These are phyloP conservation scores for Sphaeridia pumilis DNA, from an alignment of 2,888 invertebrate genomes.

Conservation along the genomic window DNA sequence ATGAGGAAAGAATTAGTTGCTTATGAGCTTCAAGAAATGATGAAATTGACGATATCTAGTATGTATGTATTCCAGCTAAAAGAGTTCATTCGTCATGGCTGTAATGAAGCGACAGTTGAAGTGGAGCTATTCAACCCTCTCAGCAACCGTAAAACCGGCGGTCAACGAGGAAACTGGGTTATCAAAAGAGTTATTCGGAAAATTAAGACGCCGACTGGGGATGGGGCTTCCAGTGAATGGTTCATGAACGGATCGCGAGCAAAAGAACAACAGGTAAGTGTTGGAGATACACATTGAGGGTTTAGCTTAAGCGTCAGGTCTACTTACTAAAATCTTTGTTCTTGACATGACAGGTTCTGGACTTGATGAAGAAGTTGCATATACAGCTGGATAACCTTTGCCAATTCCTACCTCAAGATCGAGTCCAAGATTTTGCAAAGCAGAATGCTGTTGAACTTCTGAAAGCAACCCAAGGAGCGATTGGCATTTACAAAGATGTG, in stretches of 20 bases:
- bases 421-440: slow-evolving; percentile 89
- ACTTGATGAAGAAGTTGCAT: slow-evolving; percentile 37
- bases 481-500: slow-evolving; percentile 44
- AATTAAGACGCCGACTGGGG: slow-evolving; percentile 1
- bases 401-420: slow-evolving; percentile 90
- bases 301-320: background rate
- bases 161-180: slow-evolving; percentile 45
- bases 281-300: too few species aligned
- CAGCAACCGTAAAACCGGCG: too few species aligned
- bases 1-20: slow-evolving; percentile 44
- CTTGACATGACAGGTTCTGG: slow-evolving; percentile 36
- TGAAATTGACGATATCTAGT: slow-evolving; percentile 5
- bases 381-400: slow-evolving; percentile 67
- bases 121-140: slow-evolving; percentile 55
- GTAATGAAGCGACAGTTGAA: slow-evolving; percentile 54
- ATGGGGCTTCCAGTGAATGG: slow-evolving; percentile 36
- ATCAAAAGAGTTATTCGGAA: slow-evolving; percentile 41
- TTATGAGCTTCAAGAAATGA: too few species aligned
- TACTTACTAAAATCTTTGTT: background rate
- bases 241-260: slow-evolving; percentile 37
- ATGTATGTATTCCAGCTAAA: slow-evolving; percentile 48
- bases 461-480: slow-evolving; percentile 69
- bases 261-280: too few species aligned
- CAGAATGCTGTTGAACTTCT: slow-evolving; percentile 72
- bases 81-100: slow-evolving; percentile 65